phyloP scores from a whole-genome alignment of 1,140 invertebrate species.

The Bombus turneri region DNA sequence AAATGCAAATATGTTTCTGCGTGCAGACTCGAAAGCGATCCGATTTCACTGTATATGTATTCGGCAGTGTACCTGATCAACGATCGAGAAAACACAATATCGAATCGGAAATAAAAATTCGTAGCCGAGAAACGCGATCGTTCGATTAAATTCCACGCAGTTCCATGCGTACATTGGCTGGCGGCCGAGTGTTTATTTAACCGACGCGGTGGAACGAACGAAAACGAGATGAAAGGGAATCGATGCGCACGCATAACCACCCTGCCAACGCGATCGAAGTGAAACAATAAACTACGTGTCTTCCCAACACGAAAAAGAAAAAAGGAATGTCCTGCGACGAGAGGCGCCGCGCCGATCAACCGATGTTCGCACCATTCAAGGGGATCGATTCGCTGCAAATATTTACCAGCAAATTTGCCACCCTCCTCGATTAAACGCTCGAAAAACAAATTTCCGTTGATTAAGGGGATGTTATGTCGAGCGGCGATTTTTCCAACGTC shows the following conservation, averaged over 20 bases:
- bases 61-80: too few relatives aligned
- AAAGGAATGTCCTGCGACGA: not conserved
- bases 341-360: not conserved
- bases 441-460: not conserved
- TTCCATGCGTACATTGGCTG: not conserved
- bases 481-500: too few relatives aligned
- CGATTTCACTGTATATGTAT: too few relatives aligned
- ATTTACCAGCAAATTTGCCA: constrained; percentile 7
- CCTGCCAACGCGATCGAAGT: not conserved
- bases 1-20: too few relatives aligned
- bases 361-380: not conserved
- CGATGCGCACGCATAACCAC: constrained; percentile 2
- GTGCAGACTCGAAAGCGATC: too few relatives aligned
- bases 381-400: not conserved
- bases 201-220: not conserved
- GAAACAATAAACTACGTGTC: too few relatives aligned
- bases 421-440: not conserved
- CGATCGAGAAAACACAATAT: not conserved
- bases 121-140: not conserved
- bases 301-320: not conserved
- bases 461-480: too few relatives aligned
- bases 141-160: constrained; percentile 2
- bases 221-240: not conserved
- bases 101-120: not conserved
- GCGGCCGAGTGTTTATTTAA: constrained; percentile 1